Evolutionary conservation across 2,113 vertebrate genomes (phyloP), one percentile per base, ranked within the genome.

Genomic region (Thryonomys swinderianus): DNA sequence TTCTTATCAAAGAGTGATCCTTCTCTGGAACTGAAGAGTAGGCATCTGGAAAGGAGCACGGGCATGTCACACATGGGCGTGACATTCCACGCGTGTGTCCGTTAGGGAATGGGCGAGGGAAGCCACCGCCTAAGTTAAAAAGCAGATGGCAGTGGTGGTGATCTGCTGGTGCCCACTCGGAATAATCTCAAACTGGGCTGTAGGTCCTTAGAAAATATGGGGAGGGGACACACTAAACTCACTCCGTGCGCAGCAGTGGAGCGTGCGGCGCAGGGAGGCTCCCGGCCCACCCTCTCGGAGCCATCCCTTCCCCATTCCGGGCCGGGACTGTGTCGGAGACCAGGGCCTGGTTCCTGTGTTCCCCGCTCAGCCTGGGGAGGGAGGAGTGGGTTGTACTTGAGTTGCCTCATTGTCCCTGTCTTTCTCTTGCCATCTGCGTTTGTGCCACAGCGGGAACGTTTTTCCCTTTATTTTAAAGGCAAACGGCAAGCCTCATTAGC

Each of bases 401-500:
- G 30, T 53, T 78, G 48, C 40, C 71, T 83, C 85, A 51, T 34
- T 92, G 73, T 94, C 90, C 79, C 73, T 82, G 34, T 73, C 76
- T 95, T 85, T 97, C 92, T 88, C 80, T 69, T 80, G 88, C 96
- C 95, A 96, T 95, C 96, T 96, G 96, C 96, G 83, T 57, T 96
- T 94, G 17, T 67, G 76, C 94, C 95, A 82, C 97, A 94, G 93
- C 96, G 18, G 97, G 96, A 88, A 94, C 87, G 86, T 90, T 81
- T 88, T 84, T n/a, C 5, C 83, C 83, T 86, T 90, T 91, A 92
- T 76, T 96, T 95, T 97, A 96, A 95, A 96, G 97, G 91, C 93
- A 84, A 82, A 23, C 61, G 78, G 96, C 95, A 94, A 93, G 94
- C 90, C 97, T 97, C 94, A 85, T 97, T 96, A 96, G 94, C 96